A percentile compares a stretch with the other conserved stretches of the same genome.
Evolutionary conservation across 1,140 invertebrate genomes (phyloP).

Genomic region (Drosophila hydei): DNA sequence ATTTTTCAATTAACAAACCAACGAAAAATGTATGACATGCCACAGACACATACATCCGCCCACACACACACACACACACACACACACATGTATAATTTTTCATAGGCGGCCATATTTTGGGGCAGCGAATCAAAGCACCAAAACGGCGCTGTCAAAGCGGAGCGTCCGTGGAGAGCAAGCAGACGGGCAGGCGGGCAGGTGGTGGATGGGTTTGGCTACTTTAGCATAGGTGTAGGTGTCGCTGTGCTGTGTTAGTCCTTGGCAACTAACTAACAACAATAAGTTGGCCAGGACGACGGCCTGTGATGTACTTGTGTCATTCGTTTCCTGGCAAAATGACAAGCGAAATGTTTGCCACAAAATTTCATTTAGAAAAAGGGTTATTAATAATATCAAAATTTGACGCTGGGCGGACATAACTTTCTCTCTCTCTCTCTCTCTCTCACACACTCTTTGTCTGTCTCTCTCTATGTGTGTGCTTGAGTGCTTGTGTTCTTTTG

Average conservation of each 20-base stretch:
- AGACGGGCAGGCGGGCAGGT: neutral
- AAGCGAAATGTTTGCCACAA: slow-evolving; percentile 78
- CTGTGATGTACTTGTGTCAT: slow-evolving; percentile 68
- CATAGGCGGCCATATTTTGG: slow-evolving; percentile 52
- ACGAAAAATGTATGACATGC: slow-evolving; percentile 80
- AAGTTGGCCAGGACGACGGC: slow-evolving; percentile 14
- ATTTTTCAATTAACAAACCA: slow-evolving; percentile 82
- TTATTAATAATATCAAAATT: slow-evolving; percentile 81
- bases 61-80: slow-evolving; percentile 20
- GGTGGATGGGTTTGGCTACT: neutral
- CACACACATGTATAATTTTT: slow-evolving; percentile 64
- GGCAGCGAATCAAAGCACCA: slow-evolving; percentile 71
- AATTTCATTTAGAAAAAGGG: slow-evolving; percentile 80
- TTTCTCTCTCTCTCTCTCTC: neutral
- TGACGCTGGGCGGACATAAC: slow-evolving; percentile 68
- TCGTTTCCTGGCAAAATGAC: slow-evolving; percentile 68
- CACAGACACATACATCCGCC: slow-evolving; percentile 59
- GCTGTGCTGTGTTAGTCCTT: slow-evolving; percentile 23
- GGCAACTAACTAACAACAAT: slow-evolving; percentile 62
- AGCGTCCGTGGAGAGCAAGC: slow-evolving; percentile 16
- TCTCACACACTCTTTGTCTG: neutral
- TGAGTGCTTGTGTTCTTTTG: slow-evolving; percentile 18
- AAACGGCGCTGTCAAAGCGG: slow-evolving; percentile 68
- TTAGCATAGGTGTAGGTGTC: slow-evolving; percentile 11
- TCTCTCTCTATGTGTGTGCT: slow-evolving; percentile 1